phyloP scores from a whole-genome alignment of 2,888 invertebrate genomes.

The Aleiodes leptofemur region DNA sequence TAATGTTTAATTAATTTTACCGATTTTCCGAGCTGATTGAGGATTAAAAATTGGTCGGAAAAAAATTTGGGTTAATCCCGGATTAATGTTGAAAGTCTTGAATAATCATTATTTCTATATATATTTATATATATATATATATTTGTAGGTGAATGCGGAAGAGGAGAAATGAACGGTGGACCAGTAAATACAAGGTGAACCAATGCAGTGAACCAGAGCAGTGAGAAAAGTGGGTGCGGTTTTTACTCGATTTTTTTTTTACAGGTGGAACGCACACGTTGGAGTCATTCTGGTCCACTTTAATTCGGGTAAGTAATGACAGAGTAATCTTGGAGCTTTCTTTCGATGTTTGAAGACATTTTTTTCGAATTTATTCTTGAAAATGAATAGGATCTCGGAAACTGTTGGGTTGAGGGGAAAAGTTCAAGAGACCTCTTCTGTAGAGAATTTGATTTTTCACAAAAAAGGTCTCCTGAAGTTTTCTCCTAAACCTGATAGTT shows the following conservation, averaged over 20 bases:
- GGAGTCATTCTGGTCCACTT: constrained; percentile 36
- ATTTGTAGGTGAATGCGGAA: constrained; percentile 19
- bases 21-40: too few species aligned
- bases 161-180: constrained; percentile 15
- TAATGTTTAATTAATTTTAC: too few species aligned
- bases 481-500: too few species aligned
- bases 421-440: too few species aligned
- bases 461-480: too few species aligned
- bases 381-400: too few species aligned
- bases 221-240: constrained; percentile 42
- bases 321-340: not conserved
- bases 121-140: not conserved
- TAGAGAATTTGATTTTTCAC: too few species aligned
- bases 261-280: constrained; percentile 42
- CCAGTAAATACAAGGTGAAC: constrained; percentile 26
- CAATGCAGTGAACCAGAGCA: constrained; percentile 13
- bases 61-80: constrained; percentile 8
- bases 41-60: not conserved
- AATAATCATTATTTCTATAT: constrained; percentile 9
- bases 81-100: constrained; percentile 6
- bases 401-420: too few species aligned
- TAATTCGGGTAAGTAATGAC: constrained; percentile 19
- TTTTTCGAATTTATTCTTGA: too few species aligned
- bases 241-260: constrained; percentile 7
- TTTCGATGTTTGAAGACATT: too few species aligned